Percentiles rank a stretch among this genome's conserved stretches.
Evolutionary conservation across 2,113 vertebrate species (phyloP).

Genomic region (Podiceps cristatus): DNA sequence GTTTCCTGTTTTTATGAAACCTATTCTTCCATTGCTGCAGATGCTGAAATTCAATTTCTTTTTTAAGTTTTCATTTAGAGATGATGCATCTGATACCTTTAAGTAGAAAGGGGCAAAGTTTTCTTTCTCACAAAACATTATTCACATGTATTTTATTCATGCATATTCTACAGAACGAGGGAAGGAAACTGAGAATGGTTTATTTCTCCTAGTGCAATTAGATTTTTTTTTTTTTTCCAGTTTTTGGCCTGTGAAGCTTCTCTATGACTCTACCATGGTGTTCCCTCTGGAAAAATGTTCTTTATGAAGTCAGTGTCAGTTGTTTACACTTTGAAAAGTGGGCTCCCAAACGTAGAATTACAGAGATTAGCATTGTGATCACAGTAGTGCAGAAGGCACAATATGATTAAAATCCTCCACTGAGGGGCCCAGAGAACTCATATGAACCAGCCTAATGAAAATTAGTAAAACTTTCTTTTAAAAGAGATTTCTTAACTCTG

Average conservation of each 20-base stretch:
- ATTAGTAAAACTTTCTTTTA: constrained; percentile 6
- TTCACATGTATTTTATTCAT: neutral
- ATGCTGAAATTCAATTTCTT: neutral
- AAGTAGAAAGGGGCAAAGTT: neutral
- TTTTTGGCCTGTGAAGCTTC: neutral
- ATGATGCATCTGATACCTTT: neutral
- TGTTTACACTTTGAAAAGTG: constrained; percentile 27
- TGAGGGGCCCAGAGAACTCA: neutral
- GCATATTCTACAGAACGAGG: neutral
- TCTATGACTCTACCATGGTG: neutral
- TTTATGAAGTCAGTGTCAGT: neutral
- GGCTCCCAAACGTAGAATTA: constrained; percentile 21
- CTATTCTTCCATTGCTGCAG: neutral
- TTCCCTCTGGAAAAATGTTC: constrained; percentile 24
- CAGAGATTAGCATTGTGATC: constrained; percentile 5
- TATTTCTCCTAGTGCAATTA: neutral
- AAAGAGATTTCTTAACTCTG: neutral
- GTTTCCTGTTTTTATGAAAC: neutral
- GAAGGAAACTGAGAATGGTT: neutral
- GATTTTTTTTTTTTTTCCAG: accelerated
- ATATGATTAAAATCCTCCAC: constrained; percentile 1
- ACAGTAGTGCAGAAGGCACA: neutral
- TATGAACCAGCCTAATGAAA: constrained; percentile 1
- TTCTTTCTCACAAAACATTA: neutral
- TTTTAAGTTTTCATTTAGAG: neutral